Percentiles rank a stretch among this genome's conserved stretches.
Conservation (phyloP, 2,888 invertebrate species). For the Epinotia ramella region DNA sequence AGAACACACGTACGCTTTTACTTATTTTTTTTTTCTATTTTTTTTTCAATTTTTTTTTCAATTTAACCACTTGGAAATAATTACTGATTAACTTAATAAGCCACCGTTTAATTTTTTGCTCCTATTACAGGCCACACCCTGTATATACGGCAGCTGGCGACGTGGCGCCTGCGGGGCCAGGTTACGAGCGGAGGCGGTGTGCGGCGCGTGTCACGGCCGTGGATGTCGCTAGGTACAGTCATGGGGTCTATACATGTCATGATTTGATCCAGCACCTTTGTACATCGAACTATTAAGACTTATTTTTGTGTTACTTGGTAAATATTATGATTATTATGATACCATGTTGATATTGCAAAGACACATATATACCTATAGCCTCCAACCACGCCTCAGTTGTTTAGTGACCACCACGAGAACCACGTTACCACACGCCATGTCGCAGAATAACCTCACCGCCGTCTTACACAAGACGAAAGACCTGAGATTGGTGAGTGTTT, state of each 20-base stretch:
- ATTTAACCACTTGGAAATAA: no score
- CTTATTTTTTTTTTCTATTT: no score
- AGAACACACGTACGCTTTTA: no score
- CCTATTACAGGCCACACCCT: no score
- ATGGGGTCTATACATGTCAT: no score
- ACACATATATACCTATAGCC: constrained; percentile 1
- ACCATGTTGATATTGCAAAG: constrained; percentile 13
- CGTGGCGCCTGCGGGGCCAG: constrained; percentile 14
- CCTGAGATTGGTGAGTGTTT: constrained; percentile 87
- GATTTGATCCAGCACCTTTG: background rate
- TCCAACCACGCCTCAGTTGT: constrained; percentile 50
- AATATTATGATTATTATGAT: background rate
- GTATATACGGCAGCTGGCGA: background rate
- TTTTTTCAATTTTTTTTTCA: no score
- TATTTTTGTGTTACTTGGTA: constrained; percentile 4
- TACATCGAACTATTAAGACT: background rate
- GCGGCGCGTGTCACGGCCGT: no score
- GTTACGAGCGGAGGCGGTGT: background rate
- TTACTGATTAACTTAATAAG: no score
- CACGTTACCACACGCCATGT: constrained; percentile 63
- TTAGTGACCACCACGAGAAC: constrained; percentile 48
- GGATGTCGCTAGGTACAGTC: no score
- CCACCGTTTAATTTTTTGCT: no score
- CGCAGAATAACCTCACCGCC: constrained; percentile 90
- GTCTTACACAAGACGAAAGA: constrained; percentile 90